phyloP scores from a whole-genome alignment of 2,797 vertebrate genomes.

The Taeniopygia guttata region DNA sequence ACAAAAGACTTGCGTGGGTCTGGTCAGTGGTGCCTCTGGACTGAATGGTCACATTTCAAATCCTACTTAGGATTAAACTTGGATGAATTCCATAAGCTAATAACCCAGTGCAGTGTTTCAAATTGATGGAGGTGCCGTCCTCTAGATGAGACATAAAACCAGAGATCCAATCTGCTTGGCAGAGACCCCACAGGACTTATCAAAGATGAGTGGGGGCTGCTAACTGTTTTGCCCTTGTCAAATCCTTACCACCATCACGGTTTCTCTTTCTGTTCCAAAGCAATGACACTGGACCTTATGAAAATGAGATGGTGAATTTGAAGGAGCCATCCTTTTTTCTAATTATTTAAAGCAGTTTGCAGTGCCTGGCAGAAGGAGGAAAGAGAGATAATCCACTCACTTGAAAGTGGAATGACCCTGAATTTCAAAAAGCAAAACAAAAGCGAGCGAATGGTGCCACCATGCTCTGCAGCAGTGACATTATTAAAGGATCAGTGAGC shows the following conservation, averaged over 20 bases:
- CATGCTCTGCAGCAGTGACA: slow-evolving; percentile 57
- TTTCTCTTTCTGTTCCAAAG: slow-evolving; percentile 45
- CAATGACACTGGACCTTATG: slow-evolving; percentile 46
- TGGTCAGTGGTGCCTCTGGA: slow-evolving; percentile 19
- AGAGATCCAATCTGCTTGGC: slow-evolving; percentile 64
- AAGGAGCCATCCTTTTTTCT: slow-evolving; percentile 56
- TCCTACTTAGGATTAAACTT: slow-evolving; percentile 58
- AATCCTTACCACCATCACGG: slow-evolving; percentile 22
- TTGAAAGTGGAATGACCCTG: slow-evolving; percentile 65
- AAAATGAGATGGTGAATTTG: slow-evolving; percentile 60
- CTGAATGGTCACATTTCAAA: slow-evolving; percentile 56
- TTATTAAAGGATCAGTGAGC: slow-evolving; percentile 74
- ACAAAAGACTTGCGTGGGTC: not conserved
- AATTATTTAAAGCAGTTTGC: slow-evolving; percentile 65
- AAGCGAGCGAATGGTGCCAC: slow-evolving; percentile 56
- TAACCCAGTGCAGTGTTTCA: slow-evolving; percentile 59
- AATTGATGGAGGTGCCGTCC: slow-evolving; percentile 63
- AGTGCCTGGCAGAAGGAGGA: slow-evolving; percentile 18
- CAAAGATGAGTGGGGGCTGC: slow-evolving; percentile 67
- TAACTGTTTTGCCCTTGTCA: slow-evolving; percentile 71
- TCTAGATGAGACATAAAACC: slow-evolving; percentile 69
- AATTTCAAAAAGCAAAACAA: slow-evolving; percentile 70
- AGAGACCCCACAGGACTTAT: slow-evolving; percentile 70
- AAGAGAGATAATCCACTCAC: slow-evolving; percentile 48
- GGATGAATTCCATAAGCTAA: slow-evolving; percentile 65